phyloP scores from a whole-genome alignment of 2,888 invertebrate species.

The Trisateles emortualis region DNA sequence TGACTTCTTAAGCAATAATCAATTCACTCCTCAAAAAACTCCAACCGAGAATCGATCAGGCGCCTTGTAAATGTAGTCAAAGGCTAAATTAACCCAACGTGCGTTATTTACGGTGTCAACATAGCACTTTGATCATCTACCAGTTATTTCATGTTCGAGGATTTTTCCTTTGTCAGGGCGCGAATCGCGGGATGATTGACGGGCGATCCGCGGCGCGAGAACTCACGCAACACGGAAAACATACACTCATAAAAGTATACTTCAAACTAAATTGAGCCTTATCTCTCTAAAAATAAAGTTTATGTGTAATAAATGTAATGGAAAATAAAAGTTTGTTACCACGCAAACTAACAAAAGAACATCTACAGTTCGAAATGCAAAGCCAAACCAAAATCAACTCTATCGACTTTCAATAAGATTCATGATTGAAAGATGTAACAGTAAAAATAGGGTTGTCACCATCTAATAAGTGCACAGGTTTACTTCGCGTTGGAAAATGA shows the following conservation, averaged over 20 bases:
- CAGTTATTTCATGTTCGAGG: conserved; percentile 73
- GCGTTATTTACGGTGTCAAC: conserved; percentile 73
- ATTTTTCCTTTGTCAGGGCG: conserved; percentile 83
- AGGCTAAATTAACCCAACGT: conserved; percentile 78
- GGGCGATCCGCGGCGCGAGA: conserved; percentile 78
- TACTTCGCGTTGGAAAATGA: conserved; percentile 83
- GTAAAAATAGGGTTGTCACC: conserved; percentile 46
- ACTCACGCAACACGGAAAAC: conserved; percentile 50
- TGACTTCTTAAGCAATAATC: conserved; percentile 37
- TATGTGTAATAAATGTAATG: neutral
- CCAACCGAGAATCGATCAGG: conserved; percentile 53
- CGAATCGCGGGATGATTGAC: conserved; percentile 82
- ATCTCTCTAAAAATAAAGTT: neutral
- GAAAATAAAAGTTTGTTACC: conserved; percentile 32
- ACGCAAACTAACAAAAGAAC: conserved; percentile 38
- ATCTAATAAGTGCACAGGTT: conserved; percentile 81
- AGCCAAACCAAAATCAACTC: conserved; percentile 37
- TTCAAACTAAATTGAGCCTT: conserved; percentile 14
- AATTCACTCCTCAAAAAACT: conserved; percentile 39
- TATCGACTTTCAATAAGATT: conserved; percentile 16
- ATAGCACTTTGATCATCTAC: conserved; percentile 78
- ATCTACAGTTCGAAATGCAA: conserved; percentile 8
- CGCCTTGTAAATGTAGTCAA: conserved; percentile 61
- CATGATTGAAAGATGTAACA: neutral
- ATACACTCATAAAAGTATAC: conserved; percentile 7